Base-by-base conservation (phyloP, 2,888 invertebrate species). In the Polylopha cassiicola region DNA sequence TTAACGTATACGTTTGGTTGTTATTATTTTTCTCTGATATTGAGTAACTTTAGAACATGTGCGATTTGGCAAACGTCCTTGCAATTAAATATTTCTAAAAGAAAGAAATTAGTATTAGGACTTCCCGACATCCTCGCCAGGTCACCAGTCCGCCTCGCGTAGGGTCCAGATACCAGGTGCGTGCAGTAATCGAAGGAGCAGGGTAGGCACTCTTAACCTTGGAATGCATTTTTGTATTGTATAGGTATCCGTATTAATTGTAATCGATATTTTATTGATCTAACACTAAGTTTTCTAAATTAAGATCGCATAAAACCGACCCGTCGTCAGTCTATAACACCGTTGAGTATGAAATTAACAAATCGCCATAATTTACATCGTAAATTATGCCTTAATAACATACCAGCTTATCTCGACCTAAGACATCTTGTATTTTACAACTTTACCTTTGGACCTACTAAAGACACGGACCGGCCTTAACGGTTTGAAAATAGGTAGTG, bases 311-410 rank as follows among this genome's bases (percentile, higher is more conserved):
- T 51, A 54, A 61, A 65, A 73, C 64, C 59, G 58, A 56, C 47
- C 58, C 65, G 62, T 65, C 65, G 61, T 48, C 65, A 51, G 48
- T 42, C 55, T 55, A 60, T 65, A 68, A 68, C 61, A 64, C 61
- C 50, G 56, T 65, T 59, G 58, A 65, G 68, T 73, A 66, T 73
- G 71, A 75, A 76, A 81, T 81, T 80, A 80, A 78, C 80, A 80
- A 82, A 84, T 79, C 70, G 73, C 65, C 65, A 76, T 76, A 66
- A 81, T 78, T 81, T 78, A 59, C 72, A 72, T 69, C 65, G 72
- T 72, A 79, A 81, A 81, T 81, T 81, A 73, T 68, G 57, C 75
- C 66, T 59, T 81, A 81, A 82, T 80, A 81, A 80, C 70, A 76
- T 60, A 62, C 64, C 58, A 61, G 61, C 66, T 73, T 81, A 82